A percentile compares a stretch with the other conserved stretches of the same genome.
phyloP scores from a whole-genome alignment of 2,888 invertebrate species.

The Aphodius granarius region DNA sequence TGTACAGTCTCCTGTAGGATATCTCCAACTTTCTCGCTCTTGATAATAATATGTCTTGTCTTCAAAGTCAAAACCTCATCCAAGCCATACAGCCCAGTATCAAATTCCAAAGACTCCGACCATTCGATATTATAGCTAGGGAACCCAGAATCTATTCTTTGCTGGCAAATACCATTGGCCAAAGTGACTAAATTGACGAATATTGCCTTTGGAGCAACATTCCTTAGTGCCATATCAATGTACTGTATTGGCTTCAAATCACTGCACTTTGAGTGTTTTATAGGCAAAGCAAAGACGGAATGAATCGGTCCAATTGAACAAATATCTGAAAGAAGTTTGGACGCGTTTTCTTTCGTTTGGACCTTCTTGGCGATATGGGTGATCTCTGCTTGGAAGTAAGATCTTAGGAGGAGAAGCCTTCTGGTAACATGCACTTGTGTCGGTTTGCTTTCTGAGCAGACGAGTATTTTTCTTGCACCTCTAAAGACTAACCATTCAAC shows the following conservation, averaged over 20 bases:
- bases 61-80: conserved; percentile 46
- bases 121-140: conserved; percentile 47
- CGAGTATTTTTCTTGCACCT: conserved; percentile 77
- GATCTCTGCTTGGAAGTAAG: conserved; percentile 46
- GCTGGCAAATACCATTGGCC: conserved; percentile 45
- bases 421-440: conserved; percentile 65
- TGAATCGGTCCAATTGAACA: conserved; percentile 44
- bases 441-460: conserved; percentile 78
- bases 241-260: conserved; percentile 47
- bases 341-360: conserved; percentile 42
- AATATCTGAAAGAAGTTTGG: conserved; percentile 42
- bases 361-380: conserved; percentile 43
- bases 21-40: conserved; percentile 43
- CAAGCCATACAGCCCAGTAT: conserved; percentile 42
- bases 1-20: conserved; percentile 44
- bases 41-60: conserved; percentile 43
- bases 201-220: conserved; percentile 47
- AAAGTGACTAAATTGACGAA: conserved; percentile 46
- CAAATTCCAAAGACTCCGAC: conserved; percentile 42
- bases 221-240: conserved; percentile 46
- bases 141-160: conserved; percentile 45
- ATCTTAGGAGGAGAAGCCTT: conserved; percentile 44
- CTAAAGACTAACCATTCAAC: conserved; percentile 84
- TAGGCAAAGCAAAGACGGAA: conserved; percentile 45
- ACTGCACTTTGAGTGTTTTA: conserved; percentile 34